phyloP scores from a whole-genome alignment of 2,113 vertebrate species.

The Marcusenius ussheri region DNA sequence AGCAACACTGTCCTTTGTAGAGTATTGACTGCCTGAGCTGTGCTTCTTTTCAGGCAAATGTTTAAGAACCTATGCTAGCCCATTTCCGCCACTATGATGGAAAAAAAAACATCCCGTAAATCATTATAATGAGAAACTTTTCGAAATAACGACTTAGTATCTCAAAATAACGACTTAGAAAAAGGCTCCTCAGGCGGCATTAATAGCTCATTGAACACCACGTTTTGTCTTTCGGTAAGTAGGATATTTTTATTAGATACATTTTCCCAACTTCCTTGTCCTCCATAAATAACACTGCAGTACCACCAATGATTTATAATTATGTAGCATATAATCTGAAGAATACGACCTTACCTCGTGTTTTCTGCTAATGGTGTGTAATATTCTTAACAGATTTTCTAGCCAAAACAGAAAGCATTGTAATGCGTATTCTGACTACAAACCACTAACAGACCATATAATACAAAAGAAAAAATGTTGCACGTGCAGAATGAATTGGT shows the following conservation, averaged over 20 bases:
- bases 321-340: background rate
- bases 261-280: background rate
- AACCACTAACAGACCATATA: background rate
- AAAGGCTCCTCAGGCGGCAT: background rate
- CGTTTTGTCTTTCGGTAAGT: background rate
- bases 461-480: background rate
- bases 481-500: background rate
- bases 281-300: background rate
- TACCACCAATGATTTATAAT: background rate
- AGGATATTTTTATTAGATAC: background rate
- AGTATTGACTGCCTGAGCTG: background rate
- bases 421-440: background rate
- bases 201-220: background rate
- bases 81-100: too few relatives aligned
- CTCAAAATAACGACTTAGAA: too few relatives aligned
- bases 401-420: background rate
- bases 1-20: background rate
- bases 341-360: background rate
- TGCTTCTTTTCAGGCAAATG: background rate
- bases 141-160: too few relatives aligned
- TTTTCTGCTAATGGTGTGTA: conserved; percentile 4
- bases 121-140: too few relatives aligned
- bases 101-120: too few relatives aligned
- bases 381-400: conserved; percentile 9
- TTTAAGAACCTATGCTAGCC: background rate